Base-by-base conservation (phyloP, 2,888 invertebrate genomes). In the Plebejus anna region DNA sequence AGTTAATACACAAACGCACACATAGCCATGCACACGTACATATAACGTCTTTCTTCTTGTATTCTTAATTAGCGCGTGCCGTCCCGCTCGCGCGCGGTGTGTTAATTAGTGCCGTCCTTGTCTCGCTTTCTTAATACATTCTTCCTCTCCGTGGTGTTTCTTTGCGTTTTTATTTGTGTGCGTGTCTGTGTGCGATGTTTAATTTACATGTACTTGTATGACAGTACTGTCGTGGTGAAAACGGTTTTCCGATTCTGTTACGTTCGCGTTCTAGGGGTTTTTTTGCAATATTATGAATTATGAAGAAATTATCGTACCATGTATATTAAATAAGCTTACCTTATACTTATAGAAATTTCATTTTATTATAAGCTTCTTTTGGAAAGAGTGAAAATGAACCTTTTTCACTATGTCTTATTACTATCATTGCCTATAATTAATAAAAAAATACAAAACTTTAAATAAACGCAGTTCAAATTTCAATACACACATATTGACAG, bases 21-120 rank as follows among this genome's bases (percentile, higher is more conserved):
- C 87, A 88, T 87, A 85, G 83, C 83, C 82, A 85, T 87, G 82
- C 85, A 82, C 78, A 84, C 88, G 75, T 87, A 85, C 87, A 89
- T 90, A 82, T 90, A 82, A 80, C 90, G 94, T 91, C 91, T 95
- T 95, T 95, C 95, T 95, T 95, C 95, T 94, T 91, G 95, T 94
- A 95, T 95, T 95, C 95, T 95, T 95, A 95, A 95, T 95, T 95
- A 95, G 95, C 95, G 95, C 79, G 80, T 76, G 61, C 86, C 79
- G 85, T 94, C 94, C 85, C 89, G 88, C 87, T 94, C 92, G 81
- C 86, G 82, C 93, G 71, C 79, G 82, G 81, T 83, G 89, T 89
- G 90, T 89, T 94, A 93, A 92, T 92, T 92, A 92, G 89, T 87
- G 88, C 87, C 84, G 89, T 95, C 94, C 84, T 91, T 84, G 85